A percentile compares a stretch with the other conserved stretches of the same genome.
These are phyloP conservation scores for Zaprionus tsacasi DNA, from an alignment of 1,140 invertebrate genomes.

Conservation along the genomic window DNA sequence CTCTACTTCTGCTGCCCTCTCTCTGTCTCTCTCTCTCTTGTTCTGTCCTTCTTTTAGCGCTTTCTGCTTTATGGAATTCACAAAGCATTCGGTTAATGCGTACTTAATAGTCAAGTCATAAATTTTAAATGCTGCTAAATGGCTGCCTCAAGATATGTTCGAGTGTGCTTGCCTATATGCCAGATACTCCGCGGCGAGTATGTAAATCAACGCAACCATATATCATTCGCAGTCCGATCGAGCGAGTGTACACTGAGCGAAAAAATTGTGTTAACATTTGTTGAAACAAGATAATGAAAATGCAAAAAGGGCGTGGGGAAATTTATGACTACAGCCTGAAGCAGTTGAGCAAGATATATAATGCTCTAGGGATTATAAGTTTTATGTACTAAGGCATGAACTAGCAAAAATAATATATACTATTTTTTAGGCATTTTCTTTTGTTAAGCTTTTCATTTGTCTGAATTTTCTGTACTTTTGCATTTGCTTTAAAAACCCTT, in stretches of 20 bases:
- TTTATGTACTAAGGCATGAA: too few relatives aligned
- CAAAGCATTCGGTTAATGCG: conserved; percentile 77
- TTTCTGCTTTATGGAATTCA: conserved; percentile 56
- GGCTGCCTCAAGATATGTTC: conserved; percentile 72
- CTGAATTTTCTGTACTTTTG: too few relatives aligned
- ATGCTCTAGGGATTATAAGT: background rate
- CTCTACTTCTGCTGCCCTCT: background rate
- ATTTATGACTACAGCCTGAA: conserved; percentile 19
- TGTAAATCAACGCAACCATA: conserved; percentile 49
- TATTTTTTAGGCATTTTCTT: too few relatives aligned
- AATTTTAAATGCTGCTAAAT: conserved; percentile 83
- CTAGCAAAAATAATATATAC: too few relatives aligned
- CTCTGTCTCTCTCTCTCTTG: background rate
- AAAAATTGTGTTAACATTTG: conserved; percentile 61
- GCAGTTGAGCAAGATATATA: background rate
- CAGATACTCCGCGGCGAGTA: conserved; percentile 51
- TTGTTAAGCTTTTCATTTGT: too few relatives aligned
- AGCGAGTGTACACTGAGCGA: conserved; percentile 37
- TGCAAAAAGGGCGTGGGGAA: background rate
- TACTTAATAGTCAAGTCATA: conserved; percentile 82
- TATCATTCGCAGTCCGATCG: conserved; percentile 69
- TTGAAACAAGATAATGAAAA: conserved; percentile 14
- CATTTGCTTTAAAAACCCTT: too few relatives aligned
- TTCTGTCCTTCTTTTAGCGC: conserved; percentile 1
- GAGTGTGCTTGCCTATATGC: conserved; percentile 60